These are phyloP conservation scores for Drosophila funebris DNA, from an alignment of 1,140 invertebrate genomes.

Conservation along the genomic window DNA sequence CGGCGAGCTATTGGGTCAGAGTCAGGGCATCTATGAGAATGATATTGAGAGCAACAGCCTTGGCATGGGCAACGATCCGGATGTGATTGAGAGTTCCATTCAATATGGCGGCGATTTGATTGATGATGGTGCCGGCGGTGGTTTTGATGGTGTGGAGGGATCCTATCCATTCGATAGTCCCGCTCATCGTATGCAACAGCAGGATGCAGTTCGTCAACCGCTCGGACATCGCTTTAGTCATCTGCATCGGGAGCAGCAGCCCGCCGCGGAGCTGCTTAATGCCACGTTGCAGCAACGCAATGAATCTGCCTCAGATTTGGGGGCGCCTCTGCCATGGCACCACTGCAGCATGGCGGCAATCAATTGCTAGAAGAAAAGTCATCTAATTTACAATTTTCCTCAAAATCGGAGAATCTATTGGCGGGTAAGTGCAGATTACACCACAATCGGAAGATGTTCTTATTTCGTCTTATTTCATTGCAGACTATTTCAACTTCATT, in stretches of 20 bases:
- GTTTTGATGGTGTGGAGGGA: slow-evolving; percentile 77
- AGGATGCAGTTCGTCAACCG: slow-evolving; percentile 14
- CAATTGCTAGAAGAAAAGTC: slow-evolving; percentile 45
- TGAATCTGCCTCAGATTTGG: neutral
- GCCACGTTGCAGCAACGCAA: slow-evolving; percentile 57
- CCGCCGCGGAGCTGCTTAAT: slow-evolving; percentile 63
- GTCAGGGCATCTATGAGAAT: slow-evolving; percentile 54
- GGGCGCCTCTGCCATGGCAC: slow-evolving; percentile 61
- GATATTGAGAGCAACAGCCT: slow-evolving; percentile 64
- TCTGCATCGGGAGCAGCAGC: slow-evolving; percentile 71
- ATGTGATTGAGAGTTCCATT: slow-evolving; percentile 71
- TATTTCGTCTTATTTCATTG: neutral
- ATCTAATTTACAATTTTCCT: no score
- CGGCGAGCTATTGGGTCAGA: slow-evolving; percentile 54
- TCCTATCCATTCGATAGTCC: slow-evolving; percentile 78
- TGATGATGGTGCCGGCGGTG: slow-evolving; percentile 74
- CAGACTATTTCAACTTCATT: slow-evolving; percentile 66
- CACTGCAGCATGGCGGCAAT: slow-evolving; percentile 34
- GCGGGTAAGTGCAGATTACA: slow-evolving; percentile 42
- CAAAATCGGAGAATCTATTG: slow-evolving; percentile 56
- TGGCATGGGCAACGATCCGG: slow-evolving; percentile 31
- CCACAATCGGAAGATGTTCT: neutral
- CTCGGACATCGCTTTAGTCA: slow-evolving; percentile 56
- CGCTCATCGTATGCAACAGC: slow-evolving; percentile 44
- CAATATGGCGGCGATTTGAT: slow-evolving; percentile 81